phyloP scores from a whole-genome alignment of 1,140 invertebrate species.

The Scylla paramamosain region DNA sequence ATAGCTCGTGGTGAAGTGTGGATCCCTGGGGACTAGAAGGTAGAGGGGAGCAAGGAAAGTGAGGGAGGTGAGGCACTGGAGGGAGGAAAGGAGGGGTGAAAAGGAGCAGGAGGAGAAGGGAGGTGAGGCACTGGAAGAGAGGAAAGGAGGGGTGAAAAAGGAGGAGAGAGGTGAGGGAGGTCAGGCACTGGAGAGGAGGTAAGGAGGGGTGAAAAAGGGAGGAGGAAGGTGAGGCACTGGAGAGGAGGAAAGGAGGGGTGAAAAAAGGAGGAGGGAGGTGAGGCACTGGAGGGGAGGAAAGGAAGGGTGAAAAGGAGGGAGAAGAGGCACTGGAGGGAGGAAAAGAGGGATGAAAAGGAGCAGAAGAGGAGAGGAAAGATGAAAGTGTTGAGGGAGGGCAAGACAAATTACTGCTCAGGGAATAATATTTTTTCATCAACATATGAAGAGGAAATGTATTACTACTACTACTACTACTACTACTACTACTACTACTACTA shows the following conservation, averaged over 20 bases:
- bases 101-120: not conserved
- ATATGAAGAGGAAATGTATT: too few species aligned
- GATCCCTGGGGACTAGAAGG: too few species aligned
- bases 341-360: not conserved
- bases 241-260: not conserved
- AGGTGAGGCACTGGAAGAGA: not conserved
- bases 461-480: too few species aligned
- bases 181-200: too few species aligned
- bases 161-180: not conserved
- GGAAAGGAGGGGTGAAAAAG: slow-evolving; percentile 40
- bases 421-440: too few species aligned
- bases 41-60: too few species aligned
- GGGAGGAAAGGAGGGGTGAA: not conserved
- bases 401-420: too few species aligned
- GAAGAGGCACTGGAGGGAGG: not conserved
- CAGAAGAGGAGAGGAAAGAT: not conserved
- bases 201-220: not conserved
- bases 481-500: not conserved
- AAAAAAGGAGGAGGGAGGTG: not conserved
- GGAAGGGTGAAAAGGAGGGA: not conserved
- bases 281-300: not conserved
- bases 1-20: too few species aligned
- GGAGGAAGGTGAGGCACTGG: not conserved
- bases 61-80: too few species aligned
- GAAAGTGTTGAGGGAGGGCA: not conserved